Conservation (phyloP, 2,888 invertebrate genomes). For the Cosmorhoe ocellata region DNA sequence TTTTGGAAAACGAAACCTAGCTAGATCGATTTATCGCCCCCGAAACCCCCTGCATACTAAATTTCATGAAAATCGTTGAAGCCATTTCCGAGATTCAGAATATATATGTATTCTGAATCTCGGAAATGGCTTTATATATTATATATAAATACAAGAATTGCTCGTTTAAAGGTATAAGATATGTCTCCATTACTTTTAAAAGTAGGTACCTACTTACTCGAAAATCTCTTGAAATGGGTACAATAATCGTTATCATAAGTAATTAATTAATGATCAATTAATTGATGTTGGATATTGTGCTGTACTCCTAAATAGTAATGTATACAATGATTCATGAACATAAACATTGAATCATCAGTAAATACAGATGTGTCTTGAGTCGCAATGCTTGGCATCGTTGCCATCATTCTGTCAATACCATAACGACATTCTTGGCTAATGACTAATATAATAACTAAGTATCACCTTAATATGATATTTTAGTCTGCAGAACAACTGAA, state of each 20-base stretch:
- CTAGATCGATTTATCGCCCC: no score
- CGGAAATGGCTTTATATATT: no score
- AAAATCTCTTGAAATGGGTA: no score
- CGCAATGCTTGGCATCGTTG: conserved; percentile 28
- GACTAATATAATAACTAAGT: conserved; percentile 45
- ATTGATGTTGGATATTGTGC: neutral
- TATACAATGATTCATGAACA: conserved; percentile 54
- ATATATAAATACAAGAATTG: no score
- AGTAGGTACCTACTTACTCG: conserved; percentile 1
- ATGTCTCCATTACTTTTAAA: conserved; percentile 17
- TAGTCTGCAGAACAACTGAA: no score
- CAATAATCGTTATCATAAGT: conserved; percentile 38
- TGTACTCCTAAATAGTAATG: conserved; percentile 31
- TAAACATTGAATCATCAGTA: conserved; percentile 51
- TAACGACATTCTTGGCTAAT: conserved; percentile 45
- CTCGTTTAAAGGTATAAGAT: no score
- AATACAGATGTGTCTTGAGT: conserved; percentile 25
- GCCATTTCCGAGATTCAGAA: no score
- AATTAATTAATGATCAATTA: conserved; percentile 36
- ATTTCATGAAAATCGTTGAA: no score
- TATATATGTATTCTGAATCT: no score
- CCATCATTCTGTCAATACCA: conserved; percentile 41
- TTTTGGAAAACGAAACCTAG: no score
- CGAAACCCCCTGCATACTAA: no score
- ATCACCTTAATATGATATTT: no score